Evolutionary conservation across 2,888 invertebrate genomes (phyloP), one percentile per base, ranked within the genome.

Genomic region (Trichacis sp.): DNA sequence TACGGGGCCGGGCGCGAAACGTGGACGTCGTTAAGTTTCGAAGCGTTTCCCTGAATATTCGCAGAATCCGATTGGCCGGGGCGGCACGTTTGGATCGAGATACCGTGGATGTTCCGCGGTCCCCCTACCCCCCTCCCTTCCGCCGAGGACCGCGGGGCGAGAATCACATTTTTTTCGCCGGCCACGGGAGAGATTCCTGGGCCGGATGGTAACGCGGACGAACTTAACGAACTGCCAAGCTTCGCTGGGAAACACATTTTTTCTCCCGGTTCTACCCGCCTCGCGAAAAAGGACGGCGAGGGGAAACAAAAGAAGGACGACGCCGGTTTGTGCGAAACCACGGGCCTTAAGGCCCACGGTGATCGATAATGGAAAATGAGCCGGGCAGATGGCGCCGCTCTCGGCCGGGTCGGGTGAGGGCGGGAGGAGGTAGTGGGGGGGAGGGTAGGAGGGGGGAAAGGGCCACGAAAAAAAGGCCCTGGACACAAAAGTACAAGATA

Each of bases 1-100:
- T n/a, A n/a, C n/a, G n/a, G n/a, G n/a, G n/a, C n/a, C n/a, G 36
- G 40, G 43, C 55, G 47, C 46, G 48, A 49, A 45, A 58, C 55
- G 55, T 47, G 50, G 18, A 56, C 56, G 30, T 57, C 53, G 56
- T 61, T 53, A 57, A 65, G 38, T 56, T 57, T 56, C 53, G 57
- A 3, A 24, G 3, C 24, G 24, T 24, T 57, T 57, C 30, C 18
- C 49, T 47, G 61, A 65, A 65, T 61, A 65, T 65, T 65, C 54
- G 61, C 61, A 54, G 61, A 61, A 65, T 61, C 29, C 59, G 59
- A 59, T 47, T 53, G 57, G 60, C 52, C 48, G 52, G 60, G 38
- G 64, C 60, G 56, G 64, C 56, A 56, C 52, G 59, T n/a, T 59
- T 55, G 55, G 54, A 59, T 59, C 64, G 64, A 64, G 64, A 64